These are phyloP conservation scores for Burhinus oedicnemus DNA, from an alignment of 2,113 vertebrate genomes.

Conservation along the genomic window DNA sequence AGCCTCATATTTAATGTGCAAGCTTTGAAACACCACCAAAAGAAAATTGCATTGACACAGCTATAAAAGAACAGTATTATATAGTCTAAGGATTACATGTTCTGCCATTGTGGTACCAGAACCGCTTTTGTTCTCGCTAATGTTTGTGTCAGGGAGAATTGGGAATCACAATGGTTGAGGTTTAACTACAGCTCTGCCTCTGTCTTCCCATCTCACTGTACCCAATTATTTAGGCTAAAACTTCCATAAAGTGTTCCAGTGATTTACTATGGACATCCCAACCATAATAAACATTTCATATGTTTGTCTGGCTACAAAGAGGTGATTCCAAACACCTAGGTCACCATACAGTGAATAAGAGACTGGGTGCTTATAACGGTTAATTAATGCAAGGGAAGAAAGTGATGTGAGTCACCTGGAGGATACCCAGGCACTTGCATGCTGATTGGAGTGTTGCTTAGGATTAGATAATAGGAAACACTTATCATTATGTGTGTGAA, in stretches of 20 bases:
- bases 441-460: not conserved
- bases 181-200: not conserved
- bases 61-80: not conserved
- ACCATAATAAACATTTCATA: not conserved
- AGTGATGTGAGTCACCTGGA: not conserved
- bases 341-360: not conserved
- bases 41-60: slow-evolving; percentile 16
- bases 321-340: not conserved
- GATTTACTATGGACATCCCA: not conserved
- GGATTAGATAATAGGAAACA: not conserved
- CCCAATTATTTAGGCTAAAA: not conserved
- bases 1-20: not conserved
- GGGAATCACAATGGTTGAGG: not conserved
- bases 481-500: not conserved
- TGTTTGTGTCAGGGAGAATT: not conserved
- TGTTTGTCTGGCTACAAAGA: not conserved
- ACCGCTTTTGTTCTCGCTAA: not conserved
- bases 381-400: not conserved
- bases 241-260: fast-evolving
- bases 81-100: not conserved
- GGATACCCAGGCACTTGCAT: not conserved
- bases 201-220: not conserved
- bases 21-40: not conserved
- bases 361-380: not conserved
- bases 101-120: not conserved